These are phyloP conservation scores for Cynopterus sphinx DNA, from an alignment of 2,797 vertebrate genomes.

Conservation along the genomic window DNA sequence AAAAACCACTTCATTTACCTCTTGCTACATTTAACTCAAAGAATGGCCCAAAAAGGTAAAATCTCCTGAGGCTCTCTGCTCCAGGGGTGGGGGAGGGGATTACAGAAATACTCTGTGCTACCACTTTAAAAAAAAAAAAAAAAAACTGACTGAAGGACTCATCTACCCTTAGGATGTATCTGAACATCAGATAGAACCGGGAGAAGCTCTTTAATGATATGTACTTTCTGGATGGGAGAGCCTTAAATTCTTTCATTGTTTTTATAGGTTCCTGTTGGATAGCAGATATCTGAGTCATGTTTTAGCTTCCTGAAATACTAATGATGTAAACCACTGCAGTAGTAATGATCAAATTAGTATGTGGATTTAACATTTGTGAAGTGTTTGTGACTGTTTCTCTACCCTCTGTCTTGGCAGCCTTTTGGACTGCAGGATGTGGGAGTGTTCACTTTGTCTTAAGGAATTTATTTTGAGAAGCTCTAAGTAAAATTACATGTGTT, in stretches of 20 bases:
- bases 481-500: background rate
- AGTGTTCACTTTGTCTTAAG: background rate
- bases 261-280: slow-evolving; percentile 47
- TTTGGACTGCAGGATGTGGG: background rate
- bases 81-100: background rate
- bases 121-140: background rate
- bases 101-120: background rate
- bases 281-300: slow-evolving; percentile 12
- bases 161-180: background rate
- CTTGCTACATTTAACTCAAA: background rate
- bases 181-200: background rate
- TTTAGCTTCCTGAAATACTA: slow-evolving; percentile 53
- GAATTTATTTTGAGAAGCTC: background rate
- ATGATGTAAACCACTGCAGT: background rate
- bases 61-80: background rate
- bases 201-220: background rate
- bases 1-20: background rate
- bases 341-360: slow-evolving; percentile 3
- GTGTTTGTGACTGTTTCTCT: background rate
- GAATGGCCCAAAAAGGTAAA: background rate
- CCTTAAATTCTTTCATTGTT: slow-evolving; percentile 19
- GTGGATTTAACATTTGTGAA: background rate
- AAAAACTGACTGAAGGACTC: background rate
- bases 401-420: background rate
- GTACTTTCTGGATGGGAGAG: background rate